Percentiles rank a stretch among this genome's conserved stretches.
These are phyloP conservation scores for Polymixis lichenea DNA, from an alignment of 2,888 invertebrate genomes.

Conservation along the genomic window DNA sequence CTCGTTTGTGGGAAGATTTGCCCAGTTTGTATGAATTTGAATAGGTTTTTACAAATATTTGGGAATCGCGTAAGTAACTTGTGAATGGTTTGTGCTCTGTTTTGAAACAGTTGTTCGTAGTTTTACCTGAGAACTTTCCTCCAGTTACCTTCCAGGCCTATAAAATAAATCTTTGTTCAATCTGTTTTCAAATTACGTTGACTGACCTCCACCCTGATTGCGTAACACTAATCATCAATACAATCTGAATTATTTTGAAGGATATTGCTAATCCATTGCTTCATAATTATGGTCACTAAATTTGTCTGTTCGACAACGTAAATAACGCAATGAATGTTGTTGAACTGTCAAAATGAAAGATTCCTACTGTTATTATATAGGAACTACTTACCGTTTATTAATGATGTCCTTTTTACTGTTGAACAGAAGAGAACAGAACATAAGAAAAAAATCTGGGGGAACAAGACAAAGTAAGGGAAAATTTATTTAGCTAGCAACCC, in stretches of 20 bases:
- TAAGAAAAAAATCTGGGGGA: background rate
- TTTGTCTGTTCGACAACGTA: no score
- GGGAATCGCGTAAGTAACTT: background rate
- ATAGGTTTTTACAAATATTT: slow-evolving; percentile 25
- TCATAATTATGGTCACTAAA: no score
- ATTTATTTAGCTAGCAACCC: slow-evolving; percentile 27
- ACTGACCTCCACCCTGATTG: no score
- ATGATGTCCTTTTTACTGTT: background rate
- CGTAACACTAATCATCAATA: no score
- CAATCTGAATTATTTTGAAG: no score
- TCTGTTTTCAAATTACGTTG: background rate
- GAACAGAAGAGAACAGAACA: no score
- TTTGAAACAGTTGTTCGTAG: background rate
- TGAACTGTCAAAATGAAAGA: no score
- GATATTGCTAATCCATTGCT: no score
- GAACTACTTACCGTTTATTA: background rate
- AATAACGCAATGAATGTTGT: no score
- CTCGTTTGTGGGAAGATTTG: background rate
- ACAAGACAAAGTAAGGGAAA: slow-evolving; percentile 12
- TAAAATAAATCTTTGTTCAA: background rate
- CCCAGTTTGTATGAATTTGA: slow-evolving; percentile 11
- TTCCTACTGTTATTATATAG: background rate
- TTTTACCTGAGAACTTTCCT: background rate
- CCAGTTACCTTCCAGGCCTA: background rate
- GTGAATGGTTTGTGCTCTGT: background rate